Conservation (phyloP, 2,797 vertebrate species). For the Chelonia mydas region DNA sequence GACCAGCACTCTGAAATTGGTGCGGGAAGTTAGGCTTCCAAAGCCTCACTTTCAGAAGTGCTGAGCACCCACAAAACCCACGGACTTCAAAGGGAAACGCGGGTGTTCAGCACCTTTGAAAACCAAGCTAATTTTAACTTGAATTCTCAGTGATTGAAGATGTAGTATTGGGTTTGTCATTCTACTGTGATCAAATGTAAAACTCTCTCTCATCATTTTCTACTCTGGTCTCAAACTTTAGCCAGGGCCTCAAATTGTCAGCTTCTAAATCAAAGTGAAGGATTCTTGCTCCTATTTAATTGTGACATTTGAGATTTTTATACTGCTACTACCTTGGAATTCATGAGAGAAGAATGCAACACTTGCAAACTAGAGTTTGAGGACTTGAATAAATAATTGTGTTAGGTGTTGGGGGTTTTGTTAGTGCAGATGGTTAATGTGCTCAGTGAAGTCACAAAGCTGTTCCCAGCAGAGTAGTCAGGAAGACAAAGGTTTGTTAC, state of each 20-base stretch:
- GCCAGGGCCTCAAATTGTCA: not conserved
- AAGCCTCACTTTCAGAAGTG: not conserved
- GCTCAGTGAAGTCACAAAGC: not conserved
- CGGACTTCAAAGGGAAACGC: not conserved
- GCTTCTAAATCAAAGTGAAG: not conserved
- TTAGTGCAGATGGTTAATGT: not conserved
- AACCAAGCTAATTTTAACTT: not conserved
- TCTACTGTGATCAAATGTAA: not conserved
- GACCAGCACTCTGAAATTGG: not conserved
- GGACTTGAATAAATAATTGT: not conserved
- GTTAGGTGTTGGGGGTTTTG: not conserved
- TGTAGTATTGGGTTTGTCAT: not conserved
- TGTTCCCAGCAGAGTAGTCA: not conserved
- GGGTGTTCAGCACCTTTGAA: not conserved
- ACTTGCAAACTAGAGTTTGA: not conserved
- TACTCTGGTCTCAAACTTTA: not conserved
- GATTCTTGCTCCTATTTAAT: not conserved
- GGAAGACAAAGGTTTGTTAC: not conserved
- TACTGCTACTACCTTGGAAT: not conserved
- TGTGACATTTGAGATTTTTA: not conserved
- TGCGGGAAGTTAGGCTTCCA: not conserved
- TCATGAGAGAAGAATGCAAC: not conserved
- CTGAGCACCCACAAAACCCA: not conserved
- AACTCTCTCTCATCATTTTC: not conserved
- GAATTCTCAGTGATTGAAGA: not conserved